These are phyloP conservation scores for Dendrocopos noguchii DNA, from an alignment of 2,113 vertebrate genomes.

Conservation along the genomic window DNA sequence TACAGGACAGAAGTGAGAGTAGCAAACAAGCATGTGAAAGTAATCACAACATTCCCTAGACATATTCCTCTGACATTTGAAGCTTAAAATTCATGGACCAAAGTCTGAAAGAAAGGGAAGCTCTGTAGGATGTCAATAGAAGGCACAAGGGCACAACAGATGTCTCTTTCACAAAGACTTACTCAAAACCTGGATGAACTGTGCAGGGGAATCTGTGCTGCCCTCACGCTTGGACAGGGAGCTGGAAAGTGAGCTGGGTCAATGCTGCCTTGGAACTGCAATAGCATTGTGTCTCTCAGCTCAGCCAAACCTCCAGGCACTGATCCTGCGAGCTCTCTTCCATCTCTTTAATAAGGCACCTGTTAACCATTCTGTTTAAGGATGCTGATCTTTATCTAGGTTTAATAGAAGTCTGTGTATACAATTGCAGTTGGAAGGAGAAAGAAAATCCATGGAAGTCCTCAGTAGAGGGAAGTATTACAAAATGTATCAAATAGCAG, in stretches of 20 bases:
- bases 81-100: not conserved
- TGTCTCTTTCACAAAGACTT: not conserved
- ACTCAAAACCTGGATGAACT: not conserved
- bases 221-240: not conserved
- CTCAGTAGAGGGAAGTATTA: not conserved
- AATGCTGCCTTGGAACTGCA: not conserved
- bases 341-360: not conserved
- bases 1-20: not conserved
- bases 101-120: not conserved
- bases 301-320: not conserved
- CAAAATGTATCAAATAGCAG: not conserved
- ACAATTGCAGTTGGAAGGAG: not conserved
- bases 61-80: not conserved
- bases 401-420: not conserved
- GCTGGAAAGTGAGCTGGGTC: not conserved
- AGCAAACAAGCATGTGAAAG: not conserved
- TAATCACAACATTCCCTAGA: not conserved
- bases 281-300: not conserved
- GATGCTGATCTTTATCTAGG: not conserved
- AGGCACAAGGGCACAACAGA: not conserved
- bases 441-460: not conserved
- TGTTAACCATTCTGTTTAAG: not conserved
- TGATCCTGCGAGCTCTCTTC: not conserved
- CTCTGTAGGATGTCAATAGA: not conserved
- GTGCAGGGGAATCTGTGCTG: not conserved